These are phyloP conservation scores for Drosophila demipolita DNA, from an alignment of 2,888 invertebrate species.

Conservation along the genomic window DNA sequence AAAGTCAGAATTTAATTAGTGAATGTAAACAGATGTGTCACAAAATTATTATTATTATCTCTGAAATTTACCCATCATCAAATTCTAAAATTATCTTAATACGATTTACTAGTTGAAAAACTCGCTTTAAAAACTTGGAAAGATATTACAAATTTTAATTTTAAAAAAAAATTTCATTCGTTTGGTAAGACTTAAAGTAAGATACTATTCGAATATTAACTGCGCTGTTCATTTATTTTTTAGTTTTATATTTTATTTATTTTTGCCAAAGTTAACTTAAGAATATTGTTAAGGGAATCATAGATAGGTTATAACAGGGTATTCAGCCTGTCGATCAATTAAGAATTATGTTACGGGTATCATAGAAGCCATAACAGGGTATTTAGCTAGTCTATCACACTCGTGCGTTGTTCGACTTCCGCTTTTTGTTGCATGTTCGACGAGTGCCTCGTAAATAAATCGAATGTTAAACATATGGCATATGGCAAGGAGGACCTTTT, in stretches of 20 bases:
- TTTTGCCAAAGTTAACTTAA: neutral
- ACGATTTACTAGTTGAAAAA: neutral
- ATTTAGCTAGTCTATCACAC: neutral
- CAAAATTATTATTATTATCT: neutral
- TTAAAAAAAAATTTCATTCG: no score
- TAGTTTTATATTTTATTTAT: neutral
- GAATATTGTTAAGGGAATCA: neutral
- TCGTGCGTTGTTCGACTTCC: constrained; percentile 8
- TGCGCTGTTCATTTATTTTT: neutral
- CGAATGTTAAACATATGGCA: constrained; percentile 46
- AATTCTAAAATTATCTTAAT: neutral
- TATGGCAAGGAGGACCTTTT: constrained; percentile 5
- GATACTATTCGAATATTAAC: no score
- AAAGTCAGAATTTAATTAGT: neutral
- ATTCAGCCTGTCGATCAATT: neutral
- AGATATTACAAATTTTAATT: neutral
- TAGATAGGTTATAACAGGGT: neutral
- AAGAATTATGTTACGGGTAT: neutral
- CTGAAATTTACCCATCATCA: neutral
- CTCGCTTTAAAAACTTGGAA: neutral
- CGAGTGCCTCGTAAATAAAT: constrained; percentile 48
- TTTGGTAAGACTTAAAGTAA: no score
- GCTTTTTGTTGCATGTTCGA: constrained; percentile 8
- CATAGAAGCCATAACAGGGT: neutral
- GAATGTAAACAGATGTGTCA: neutral